Base-by-base conservation (phyloP, 2,797 vertebrate species). In the Amblyraja radiata region DNA sequence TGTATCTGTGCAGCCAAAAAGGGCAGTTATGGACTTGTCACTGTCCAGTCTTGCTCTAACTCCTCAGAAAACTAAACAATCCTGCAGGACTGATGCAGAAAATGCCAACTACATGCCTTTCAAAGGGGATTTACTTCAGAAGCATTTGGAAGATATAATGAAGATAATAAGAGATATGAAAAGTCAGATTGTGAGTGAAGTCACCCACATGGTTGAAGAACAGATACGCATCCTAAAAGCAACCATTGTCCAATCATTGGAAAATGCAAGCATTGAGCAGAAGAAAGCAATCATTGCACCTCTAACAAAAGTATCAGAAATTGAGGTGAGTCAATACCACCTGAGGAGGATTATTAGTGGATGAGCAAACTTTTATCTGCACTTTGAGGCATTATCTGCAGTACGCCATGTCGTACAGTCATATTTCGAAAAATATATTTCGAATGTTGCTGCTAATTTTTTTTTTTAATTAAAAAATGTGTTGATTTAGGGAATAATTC, bases 221-320 rank as follows among this genome's bases (percentile, higher is more conserved):
- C 28, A 90, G 32, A 68, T 90, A 68, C 65, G 3, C 86, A 68
- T 7, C 86, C 65, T 90, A 90, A 90, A 90, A 36, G n/a, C 61
- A 90, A 68, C 86, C 63, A 68, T 90, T 90, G 21, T 90, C 18
- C 32, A 90, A n/a, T 90, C 86, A 36, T 90, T 90, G 86, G 86
- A 90, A 65, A 90, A 6, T 90, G 32, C 61, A n/a, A 90, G 63
- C 36, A 23, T 90, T 36, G 63, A 90, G 1, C 32, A 4, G 86
- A 68, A 90, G 86, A 36, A 36, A 90, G 32, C 86, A 90, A 18
- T 84, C 68, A 71, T 68, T 90, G 28, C n/a, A 39, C 7, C 63
- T 9, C 86, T 71, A n/a, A 32, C 68, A 90, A 68, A 36, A 7
- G n/a, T 21, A 71, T 71, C 63, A 68, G 63, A 65, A 18, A 63